Conservation (phyloP, 2,888 invertebrate genomes). For the Dilophus febrilis region DNA sequence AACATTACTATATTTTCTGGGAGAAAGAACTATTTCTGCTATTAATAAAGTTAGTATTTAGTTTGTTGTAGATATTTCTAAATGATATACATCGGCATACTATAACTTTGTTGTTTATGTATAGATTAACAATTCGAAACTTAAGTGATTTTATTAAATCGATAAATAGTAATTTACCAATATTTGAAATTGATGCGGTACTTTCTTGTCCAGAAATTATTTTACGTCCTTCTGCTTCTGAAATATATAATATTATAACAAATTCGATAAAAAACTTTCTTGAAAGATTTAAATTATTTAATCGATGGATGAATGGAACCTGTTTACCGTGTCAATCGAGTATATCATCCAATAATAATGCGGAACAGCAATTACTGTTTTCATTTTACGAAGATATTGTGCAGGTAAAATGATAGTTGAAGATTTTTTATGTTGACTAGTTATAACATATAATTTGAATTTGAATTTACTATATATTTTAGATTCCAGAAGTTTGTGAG, state of each 20-base stretch:
- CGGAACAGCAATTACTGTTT: slow-evolving; percentile 43
- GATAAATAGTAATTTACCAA: slow-evolving; percentile 36
- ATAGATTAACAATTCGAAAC: slow-evolving; percentile 48
- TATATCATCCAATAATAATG: slow-evolving; percentile 18
- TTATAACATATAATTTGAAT: too few relatives aligned
- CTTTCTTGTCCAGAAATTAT: slow-evolving; percentile 59
- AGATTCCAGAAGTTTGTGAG: slow-evolving; percentile 52
- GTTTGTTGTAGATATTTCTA: background rate
- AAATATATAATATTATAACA: slow-evolving; percentile 61
- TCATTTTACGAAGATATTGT: slow-evolving; percentile 68
- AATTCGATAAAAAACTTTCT: slow-evolving; percentile 60
- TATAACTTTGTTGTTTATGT: slow-evolving; percentile 2
- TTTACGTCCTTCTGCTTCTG: slow-evolving; percentile 54
- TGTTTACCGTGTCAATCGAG: slow-evolving; percentile 52
- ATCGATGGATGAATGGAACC: slow-evolving; percentile 72
- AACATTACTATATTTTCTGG: slow-evolving; percentile 63
- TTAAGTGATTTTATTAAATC: slow-evolving; percentile 47
- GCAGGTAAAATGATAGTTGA: slow-evolving; percentile 32
- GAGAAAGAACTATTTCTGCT: slow-evolving; percentile 60
- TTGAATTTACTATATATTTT: slow-evolving; percentile 53
- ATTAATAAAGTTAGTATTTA: slow-evolving; percentile 35
- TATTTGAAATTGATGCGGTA: slow-evolving; percentile 66
- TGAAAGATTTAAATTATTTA: slow-evolving; percentile 53
- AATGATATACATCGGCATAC: background rate
- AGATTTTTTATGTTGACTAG: too few relatives aligned